Percentiles rank a stretch among this genome's conserved stretches.
phyloP scores from a whole-genome alignment of 2,113 vertebrate species.

The Cheirogaleus medius region DNA sequence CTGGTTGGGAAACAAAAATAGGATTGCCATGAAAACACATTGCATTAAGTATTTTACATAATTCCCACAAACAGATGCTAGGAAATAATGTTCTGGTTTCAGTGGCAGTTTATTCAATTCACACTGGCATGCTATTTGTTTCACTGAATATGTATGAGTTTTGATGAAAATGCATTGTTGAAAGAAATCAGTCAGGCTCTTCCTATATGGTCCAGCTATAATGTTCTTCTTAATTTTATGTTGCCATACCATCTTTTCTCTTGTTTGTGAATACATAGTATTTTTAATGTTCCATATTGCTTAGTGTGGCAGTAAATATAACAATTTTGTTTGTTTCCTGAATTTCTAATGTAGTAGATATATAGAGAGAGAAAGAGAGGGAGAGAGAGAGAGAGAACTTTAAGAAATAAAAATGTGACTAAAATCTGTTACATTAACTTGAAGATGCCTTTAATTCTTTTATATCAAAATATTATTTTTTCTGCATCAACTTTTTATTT shows the following conservation, averaged over 20 bases:
- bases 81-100: background rate
- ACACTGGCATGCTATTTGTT: background rate
- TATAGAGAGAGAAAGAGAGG: no score
- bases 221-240: slow-evolving; percentile 43
- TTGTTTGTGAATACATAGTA: slow-evolving; percentile 49
- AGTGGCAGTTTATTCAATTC: background rate
- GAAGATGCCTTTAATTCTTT: background rate
- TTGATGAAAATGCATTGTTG: slow-evolving; percentile 30
- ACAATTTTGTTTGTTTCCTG: background rate
- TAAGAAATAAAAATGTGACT: background rate
- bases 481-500: background rate
- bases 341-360: background rate
- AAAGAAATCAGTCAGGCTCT: slow-evolving; percentile 11
- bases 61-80: slow-evolving; percentile 38
- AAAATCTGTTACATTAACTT: background rate
- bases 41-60: slow-evolving; percentile 41
- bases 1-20: slow-evolving; percentile 52
- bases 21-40: slow-evolving; percentile 24
- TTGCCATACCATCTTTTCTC: background rate
- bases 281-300: slow-evolving; percentile 20
- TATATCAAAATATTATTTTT: slow-evolving; percentile 24
- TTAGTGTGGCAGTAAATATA: background rate
- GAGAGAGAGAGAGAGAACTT: background rate
- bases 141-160: slow-evolving; percentile 55
- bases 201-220: background rate